Base-by-base conservation (phyloP, 2,113 vertebrate species). In the Amphiprion percula region DNA sequence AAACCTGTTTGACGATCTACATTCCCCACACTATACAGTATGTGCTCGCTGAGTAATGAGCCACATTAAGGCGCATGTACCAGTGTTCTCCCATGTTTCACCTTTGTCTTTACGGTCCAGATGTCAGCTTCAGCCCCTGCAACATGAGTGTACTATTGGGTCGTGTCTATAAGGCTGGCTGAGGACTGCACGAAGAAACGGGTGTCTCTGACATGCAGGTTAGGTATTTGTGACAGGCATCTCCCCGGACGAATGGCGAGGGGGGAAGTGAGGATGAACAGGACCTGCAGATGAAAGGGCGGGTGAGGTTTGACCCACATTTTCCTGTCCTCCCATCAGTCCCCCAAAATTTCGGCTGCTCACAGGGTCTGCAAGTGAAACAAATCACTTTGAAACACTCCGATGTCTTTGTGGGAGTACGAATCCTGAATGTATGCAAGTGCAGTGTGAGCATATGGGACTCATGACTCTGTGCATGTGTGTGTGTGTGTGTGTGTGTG, bases 211-310 rank as follows among this genome's bases (percentile, higher is more conserved):
- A 92, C 74, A 84, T 68, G 74, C 28, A 24, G 75, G 56, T 46
- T 76, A 85, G 86, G 86, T 91, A 30, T 95, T 94, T 96, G 93
- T 95, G 96, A 94, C 95, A 94, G 93, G 64, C 92, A 44, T 69
- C 61, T 83, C 79, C 80, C 60, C 10, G 15, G 54, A 63, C 53
- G 14, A 49, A 53, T 68, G 58, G 46, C 37, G 30, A 33, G 21
- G 64, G 54, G 33, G 46, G 79, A 84, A 90, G 55, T 83, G 87
- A 93, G 86, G 90, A 94, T 91, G 95, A 95, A 94, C 91, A 94
- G 92, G 90, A 89, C 88, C 79, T 30, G 55, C 79, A 92, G 92
- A 95, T 94, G 88, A 94, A 95, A 95, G 73, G 86, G 79, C 79
- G 68, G 75, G 60, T 67, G 81, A 68, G 63, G 87, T 83, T 46